phyloP scores from a whole-genome alignment of 2,888 invertebrate genomes.

The Hofmannophila pseudospretella region DNA sequence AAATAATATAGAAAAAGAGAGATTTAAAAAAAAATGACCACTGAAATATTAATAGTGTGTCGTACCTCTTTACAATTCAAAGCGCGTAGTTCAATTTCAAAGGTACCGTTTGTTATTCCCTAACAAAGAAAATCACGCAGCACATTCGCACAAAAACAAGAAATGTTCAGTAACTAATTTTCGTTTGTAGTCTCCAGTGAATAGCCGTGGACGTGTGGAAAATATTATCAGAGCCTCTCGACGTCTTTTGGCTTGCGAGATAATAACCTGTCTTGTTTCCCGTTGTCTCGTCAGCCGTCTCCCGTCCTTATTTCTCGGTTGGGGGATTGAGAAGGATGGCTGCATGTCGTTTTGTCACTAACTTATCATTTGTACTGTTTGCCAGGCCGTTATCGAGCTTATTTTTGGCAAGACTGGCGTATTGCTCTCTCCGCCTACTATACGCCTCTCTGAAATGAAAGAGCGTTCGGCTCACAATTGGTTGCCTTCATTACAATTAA shows the following conservation, averaged over 20 bases:
- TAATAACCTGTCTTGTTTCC: constrained; percentile 74
- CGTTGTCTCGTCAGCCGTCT: constrained; percentile 56
- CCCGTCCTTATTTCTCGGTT: constrained; percentile 34
- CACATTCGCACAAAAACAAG: constrained; percentile 67
- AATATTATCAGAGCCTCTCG: constrained; percentile 61
- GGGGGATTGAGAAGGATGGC: constrained; percentile 38
- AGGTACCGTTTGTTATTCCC: constrained; percentile 67
- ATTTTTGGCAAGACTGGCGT: constrained; percentile 68
- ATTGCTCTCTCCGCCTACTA: constrained; percentile 48
- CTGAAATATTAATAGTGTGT: too few relatives aligned
- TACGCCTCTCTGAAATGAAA: constrained; percentile 57
- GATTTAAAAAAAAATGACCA: too few relatives aligned
- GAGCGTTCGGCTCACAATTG: constrained; percentile 58
- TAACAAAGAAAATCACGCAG: constrained; percentile 74
- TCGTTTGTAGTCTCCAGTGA: constrained; percentile 70
- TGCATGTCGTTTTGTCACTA: constrained; percentile 63
- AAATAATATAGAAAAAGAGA: too few relatives aligned
- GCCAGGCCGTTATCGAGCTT: constrained; percentile 71
- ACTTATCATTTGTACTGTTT: constrained; percentile 74
- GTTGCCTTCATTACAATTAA: constrained; percentile 69
- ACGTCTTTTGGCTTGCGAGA: constrained; percentile 64
- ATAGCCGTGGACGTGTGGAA: constrained; percentile 74
- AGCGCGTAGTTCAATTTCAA: constrained; percentile 67
- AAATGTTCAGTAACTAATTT: constrained; percentile 75
- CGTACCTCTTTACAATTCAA: constrained; percentile 55